These are phyloP conservation scores for Drosophila albomicans DNA, from an alignment of 1,140 invertebrate genomes.

Conservation along the genomic window DNA sequence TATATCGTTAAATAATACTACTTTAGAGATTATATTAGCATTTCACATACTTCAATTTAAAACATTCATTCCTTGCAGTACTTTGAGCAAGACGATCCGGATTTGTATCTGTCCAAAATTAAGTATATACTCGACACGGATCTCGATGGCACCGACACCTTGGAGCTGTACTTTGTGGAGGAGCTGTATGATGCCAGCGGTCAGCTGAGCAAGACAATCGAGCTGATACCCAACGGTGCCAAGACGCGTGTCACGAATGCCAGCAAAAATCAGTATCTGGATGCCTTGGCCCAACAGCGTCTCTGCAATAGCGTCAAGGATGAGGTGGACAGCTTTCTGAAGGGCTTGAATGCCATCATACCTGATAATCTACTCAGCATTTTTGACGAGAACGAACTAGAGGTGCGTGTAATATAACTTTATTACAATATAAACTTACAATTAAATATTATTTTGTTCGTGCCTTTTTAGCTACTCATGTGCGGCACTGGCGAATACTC, in stretches of 20 bases:
- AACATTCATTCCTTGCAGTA: constrained; percentile 86
- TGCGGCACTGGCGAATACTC: constrained; percentile 97
- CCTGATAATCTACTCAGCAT: constrained; percentile 96
- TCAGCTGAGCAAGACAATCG: constrained; percentile 90
- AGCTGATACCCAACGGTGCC: constrained; percentile 91
- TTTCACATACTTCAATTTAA: background rate
- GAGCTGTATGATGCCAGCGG: constrained; percentile 94
- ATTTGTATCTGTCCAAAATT: constrained; percentile 95
- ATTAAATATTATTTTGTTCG: background rate
- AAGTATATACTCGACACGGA: constrained; percentile 97
- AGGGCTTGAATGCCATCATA: constrained; percentile 95
- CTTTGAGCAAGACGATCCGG: constrained; percentile 98
- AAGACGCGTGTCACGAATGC: constrained; percentile 85
- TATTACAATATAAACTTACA: no score
- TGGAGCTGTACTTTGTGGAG: constrained; percentile 95
- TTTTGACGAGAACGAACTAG: constrained; percentile 98
- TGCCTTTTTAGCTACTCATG: constrained; percentile 89
- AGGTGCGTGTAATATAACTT: constrained; percentile 87
- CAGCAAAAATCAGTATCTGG: constrained; percentile 89
- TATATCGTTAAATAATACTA: no score
- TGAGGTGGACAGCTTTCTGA: constrained; percentile 95
- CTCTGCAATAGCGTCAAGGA: constrained; percentile 92
- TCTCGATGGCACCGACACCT: constrained; percentile 89
- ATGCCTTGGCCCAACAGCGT: constrained; percentile 95
- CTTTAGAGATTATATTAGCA: no score